Percentiles rank a stretch among this genome's conserved stretches.
These are phyloP conservation scores for Calonectris borealis DNA, from an alignment of 2,113 vertebrate genomes.

Conservation along the genomic window DNA sequence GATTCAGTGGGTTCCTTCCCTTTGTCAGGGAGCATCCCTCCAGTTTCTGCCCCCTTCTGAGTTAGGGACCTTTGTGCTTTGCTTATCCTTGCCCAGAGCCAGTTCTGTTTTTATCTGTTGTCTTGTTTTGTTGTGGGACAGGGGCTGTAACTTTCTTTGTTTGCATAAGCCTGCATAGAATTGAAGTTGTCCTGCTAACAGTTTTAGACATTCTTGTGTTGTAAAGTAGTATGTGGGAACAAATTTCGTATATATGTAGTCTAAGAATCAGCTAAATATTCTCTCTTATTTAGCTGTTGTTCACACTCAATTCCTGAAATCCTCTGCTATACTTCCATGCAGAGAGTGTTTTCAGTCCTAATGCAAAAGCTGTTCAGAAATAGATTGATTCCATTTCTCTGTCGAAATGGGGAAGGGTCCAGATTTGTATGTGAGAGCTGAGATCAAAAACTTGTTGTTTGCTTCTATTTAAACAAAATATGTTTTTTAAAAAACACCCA, in stretches of 20 bases:
- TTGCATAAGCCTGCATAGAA: not conserved
- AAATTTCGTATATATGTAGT: not conserved
- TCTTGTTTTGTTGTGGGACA: not conserved
- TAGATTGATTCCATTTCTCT: not conserved
- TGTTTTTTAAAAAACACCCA: not conserved
- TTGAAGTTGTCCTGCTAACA: not conserved
- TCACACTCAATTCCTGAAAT: not conserved
- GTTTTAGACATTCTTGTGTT: not conserved
- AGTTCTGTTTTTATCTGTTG: not conserved
- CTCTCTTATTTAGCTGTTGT: not conserved
- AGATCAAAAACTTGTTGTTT: constrained; percentile 57
- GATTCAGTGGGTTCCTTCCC: not conserved
- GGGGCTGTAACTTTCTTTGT: not conserved
- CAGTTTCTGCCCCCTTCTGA: not conserved
- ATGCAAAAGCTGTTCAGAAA: not conserved
- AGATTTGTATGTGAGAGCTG: not conserved
- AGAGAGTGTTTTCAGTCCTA: not conserved
- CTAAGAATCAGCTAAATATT: not conserved
- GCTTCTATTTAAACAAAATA: constrained; percentile 49
- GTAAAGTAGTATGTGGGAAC: not conserved
- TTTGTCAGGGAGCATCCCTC: not conserved
- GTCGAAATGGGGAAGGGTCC: constrained; percentile 1
- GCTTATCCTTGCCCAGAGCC: not conserved
- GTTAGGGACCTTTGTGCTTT: not conserved
- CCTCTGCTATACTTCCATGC: not conserved